Conservation (phyloP, 2,797 vertebrate species). For the Anguilla marmorata region DNA sequence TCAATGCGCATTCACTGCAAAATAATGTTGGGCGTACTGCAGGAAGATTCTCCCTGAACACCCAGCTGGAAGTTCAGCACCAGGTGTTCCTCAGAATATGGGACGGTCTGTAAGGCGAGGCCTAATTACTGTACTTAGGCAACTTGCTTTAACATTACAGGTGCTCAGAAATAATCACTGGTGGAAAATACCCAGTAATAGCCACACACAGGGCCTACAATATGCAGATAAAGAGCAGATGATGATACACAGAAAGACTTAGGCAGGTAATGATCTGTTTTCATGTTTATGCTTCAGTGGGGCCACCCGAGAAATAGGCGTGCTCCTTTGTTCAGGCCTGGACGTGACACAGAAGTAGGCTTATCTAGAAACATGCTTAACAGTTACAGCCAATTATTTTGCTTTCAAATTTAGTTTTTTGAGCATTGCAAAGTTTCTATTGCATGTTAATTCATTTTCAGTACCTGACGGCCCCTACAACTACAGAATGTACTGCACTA, state of each 20-base stretch:
- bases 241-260: not conserved
- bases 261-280: not conserved
- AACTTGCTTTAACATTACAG: conserved; percentile 15
- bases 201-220: not conserved
- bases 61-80: not conserved
- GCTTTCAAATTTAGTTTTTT: not conserved
- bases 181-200: not conserved
- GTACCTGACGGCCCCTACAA: not conserved
- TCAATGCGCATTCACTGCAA: not conserved
- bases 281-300: not conserved
- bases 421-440: not conserved
- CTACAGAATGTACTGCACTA: not conserved
- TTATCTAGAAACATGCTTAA: not conserved
- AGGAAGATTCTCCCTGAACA: not conserved
- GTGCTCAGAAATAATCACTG: not conserved
- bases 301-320: not conserved
- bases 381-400: not conserved
- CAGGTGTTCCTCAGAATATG: conserved; percentile 6
- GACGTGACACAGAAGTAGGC: not conserved
- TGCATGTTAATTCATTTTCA: not conserved
- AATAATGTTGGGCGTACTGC: conserved; percentile 3
- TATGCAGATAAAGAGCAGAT: not conserved
- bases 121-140: not conserved
- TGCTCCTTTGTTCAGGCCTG: not conserved
- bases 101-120: not conserved